Evolutionary conservation across 2,797 vertebrate genomes (phyloP).

Genomic region (Clarias platycephalus): DNA sequence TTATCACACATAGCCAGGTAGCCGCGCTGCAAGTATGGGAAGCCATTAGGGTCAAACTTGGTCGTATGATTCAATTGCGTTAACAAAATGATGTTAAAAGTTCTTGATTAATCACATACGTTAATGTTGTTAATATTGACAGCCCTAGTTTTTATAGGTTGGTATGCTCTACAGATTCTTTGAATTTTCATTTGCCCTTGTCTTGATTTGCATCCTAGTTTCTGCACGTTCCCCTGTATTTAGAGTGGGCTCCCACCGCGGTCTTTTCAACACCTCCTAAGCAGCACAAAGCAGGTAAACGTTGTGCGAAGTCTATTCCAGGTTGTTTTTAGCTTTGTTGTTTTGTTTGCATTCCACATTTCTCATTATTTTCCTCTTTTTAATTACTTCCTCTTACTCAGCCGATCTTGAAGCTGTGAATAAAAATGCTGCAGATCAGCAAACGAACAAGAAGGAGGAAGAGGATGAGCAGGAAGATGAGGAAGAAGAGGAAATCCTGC

Average conservation of each 20-base stretch:
- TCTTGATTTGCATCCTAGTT: constrained; percentile 73
- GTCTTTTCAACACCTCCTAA: constrained; percentile 77
- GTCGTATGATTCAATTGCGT: no score
- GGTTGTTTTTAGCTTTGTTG: background rate
- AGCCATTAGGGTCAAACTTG: no score
- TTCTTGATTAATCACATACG: no score
- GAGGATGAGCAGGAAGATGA: constrained; percentile 66
- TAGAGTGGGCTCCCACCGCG: constrained; percentile 93
- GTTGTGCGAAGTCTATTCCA: background rate
- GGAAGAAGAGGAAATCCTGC: constrained; percentile 78
- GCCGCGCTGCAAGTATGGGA: no score
- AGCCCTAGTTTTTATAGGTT: background rate
- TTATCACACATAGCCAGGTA: no score
- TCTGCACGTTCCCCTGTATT: constrained; percentile 86
- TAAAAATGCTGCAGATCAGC: constrained; percentile 47
- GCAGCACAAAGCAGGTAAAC: constrained; percentile 49
- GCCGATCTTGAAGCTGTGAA: constrained; percentile 10
- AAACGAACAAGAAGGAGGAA: constrained; percentile 42
- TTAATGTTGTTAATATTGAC: no score
- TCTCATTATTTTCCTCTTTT: background rate
- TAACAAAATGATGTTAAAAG: no score
- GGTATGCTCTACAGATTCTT: background rate
- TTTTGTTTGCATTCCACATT: background rate
- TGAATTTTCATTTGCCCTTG: background rate
- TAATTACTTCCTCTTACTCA: background rate